Percentiles rank a stretch among this genome's conserved stretches.
Conservation (phyloP, 2,888 invertebrate species). For the Heterodera filipjevi region DNA sequence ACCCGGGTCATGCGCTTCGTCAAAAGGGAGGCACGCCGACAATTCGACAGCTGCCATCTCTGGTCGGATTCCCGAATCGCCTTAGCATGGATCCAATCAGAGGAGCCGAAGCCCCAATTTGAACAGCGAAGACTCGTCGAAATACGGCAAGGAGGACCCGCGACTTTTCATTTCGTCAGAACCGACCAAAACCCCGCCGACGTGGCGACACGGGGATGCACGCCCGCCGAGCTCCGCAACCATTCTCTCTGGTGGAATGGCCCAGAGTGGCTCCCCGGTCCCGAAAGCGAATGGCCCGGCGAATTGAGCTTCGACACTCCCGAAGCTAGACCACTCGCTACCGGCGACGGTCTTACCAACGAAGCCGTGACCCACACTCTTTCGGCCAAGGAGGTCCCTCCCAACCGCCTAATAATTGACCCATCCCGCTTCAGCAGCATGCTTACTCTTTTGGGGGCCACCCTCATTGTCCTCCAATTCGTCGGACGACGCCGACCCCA, state of each 20-base stretch:
- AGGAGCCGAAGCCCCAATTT: background rate
- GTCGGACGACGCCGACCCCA: background rate
- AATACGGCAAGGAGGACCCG: conserved; percentile 3
- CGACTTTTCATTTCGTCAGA: too few species aligned
- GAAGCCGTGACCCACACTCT: background rate
- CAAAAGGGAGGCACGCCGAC: too few species aligned
- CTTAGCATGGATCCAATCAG: background rate
- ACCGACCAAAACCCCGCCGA: conserved; percentile 30
- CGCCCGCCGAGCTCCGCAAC: background rate
- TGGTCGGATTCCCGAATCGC: conserved; percentile 23
- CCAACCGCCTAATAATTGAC: background rate
- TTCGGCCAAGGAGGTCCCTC: background rate
- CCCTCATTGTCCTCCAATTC: background rate
- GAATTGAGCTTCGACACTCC: background rate
- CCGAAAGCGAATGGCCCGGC: background rate
- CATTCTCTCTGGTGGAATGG: conserved; percentile 24
- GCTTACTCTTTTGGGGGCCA: background rate
- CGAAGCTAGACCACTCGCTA: background rate
- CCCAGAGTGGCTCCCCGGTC: background rate
- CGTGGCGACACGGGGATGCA: conserved; percentile 20
- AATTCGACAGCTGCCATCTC: background rate
- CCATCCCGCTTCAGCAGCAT: background rate
- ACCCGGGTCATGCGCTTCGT: too few species aligned
- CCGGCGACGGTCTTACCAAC: too few species aligned
- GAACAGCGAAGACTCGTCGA: conserved; percentile 23